Evolutionary conservation across 1,140 invertebrate species (phyloP).

Genomic region (Piezodorus guildinii): DNA sequence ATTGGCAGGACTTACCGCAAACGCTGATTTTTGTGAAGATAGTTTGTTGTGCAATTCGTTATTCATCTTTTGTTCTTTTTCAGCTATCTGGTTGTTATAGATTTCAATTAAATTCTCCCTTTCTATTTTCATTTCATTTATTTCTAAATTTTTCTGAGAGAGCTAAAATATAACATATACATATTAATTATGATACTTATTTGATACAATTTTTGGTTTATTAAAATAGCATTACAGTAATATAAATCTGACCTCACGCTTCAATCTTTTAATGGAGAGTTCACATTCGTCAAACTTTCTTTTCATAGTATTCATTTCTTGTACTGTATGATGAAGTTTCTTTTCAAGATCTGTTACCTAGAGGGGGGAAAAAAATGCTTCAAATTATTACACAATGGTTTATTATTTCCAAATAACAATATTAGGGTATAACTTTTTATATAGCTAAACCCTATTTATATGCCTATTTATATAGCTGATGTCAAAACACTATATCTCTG

Average conservation of each 20-base stretch:
- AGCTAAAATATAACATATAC: background rate
- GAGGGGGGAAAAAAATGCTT: slow-evolving; percentile 7
- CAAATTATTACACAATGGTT: no score
- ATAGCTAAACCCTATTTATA: no score
- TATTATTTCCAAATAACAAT: no score
- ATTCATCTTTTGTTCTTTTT: slow-evolving; percentile 54
- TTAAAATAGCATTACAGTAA: no score
- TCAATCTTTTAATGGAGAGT: slow-evolving; percentile 36
- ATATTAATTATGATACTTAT: no score
- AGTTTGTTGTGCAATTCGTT: slow-evolving; percentile 51
- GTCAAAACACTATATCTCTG: no score
- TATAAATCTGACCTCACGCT: slow-evolving; percentile 34
- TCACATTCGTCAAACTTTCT: slow-evolving; percentile 38
- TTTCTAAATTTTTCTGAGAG: slow-evolving; percentile 17
- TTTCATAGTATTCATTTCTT: slow-evolving; percentile 34
- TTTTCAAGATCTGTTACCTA: slow-evolving; percentile 38
- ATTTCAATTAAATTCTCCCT: slow-evolving; percentile 11
- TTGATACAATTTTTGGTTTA: no score
- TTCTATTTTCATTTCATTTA: slow-evolving; percentile 19
- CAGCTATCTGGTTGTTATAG: slow-evolving; percentile 45
- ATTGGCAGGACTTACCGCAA: slow-evolving; percentile 34
- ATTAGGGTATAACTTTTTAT: no score
- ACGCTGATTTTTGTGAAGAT: slow-evolving; percentile 49
- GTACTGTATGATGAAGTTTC: slow-evolving; percentile 34
- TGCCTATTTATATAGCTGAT: no score